phyloP scores from a whole-genome alignment of 2,888 invertebrate species.

The Chymomyza procnemis region DNA sequence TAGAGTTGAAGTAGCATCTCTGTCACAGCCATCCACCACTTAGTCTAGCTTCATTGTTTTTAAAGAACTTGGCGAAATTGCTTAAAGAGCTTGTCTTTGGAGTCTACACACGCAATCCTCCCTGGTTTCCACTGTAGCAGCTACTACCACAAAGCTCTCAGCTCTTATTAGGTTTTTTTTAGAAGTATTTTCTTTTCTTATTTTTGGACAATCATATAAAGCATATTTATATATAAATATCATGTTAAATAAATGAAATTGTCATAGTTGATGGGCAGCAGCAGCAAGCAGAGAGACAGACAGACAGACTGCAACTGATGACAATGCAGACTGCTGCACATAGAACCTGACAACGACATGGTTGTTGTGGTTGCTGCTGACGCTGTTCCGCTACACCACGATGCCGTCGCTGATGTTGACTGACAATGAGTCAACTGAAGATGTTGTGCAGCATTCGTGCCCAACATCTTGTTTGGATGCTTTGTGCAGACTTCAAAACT shows the following conservation, averaged over 20 bases:
- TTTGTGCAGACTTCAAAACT: background rate
- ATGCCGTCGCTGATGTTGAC: constrained; percentile 38
- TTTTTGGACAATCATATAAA: background rate
- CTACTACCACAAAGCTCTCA: background rate
- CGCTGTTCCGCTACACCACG: background rate
- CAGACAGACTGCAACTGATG: constrained; percentile 21
- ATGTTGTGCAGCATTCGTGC: background rate
- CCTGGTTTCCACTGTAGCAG: background rate
- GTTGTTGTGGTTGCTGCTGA: constrained; percentile 11
- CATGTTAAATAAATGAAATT: constrained; percentile 68
- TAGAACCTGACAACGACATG: constrained; percentile 53
- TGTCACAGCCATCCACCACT: no score
- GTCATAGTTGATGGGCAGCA: constrained; percentile 56
- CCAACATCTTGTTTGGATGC: background rate
- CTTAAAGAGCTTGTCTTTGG: no score
- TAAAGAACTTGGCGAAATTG: no score
- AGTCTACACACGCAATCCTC: no score
- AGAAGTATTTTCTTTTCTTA: no score
- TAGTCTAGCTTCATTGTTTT: no score
- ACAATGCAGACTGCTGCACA: constrained; percentile 11
- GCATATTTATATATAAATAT: constrained; percentile 37
- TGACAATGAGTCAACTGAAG: constrained; percentile 57
- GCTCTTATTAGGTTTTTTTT: background rate
- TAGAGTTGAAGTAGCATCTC: no score
- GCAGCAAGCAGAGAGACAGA: no score